These are phyloP conservation scores for Psephotus haematonotus DNA, from an alignment of 2,113 vertebrate genomes.

Conservation along the genomic window DNA sequence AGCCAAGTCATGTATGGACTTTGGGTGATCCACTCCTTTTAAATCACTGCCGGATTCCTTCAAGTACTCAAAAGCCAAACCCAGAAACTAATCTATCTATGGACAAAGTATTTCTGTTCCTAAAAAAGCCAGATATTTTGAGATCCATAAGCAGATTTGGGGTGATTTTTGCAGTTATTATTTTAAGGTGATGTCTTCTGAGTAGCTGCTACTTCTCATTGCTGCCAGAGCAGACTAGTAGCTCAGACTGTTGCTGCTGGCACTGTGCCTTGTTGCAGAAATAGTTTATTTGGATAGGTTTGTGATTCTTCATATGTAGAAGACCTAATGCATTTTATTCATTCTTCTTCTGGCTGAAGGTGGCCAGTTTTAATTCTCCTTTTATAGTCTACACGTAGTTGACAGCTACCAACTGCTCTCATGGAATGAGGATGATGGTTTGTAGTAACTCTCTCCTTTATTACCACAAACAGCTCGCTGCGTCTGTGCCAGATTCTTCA, in stretches of 20 bases:
- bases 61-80: background rate
- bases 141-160: background rate
- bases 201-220: constrained; percentile 37
- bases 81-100: constrained; percentile 22
- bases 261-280: constrained; percentile 37
- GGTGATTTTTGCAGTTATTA: background rate
- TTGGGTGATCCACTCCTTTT: constrained; percentile 4
- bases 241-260: constrained; percentile 50
- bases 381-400: constrained; percentile 51
- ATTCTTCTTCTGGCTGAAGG: constrained; percentile 55
- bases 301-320: constrained; percentile 35
- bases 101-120: constrained; percentile 10
- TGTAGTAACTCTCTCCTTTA: constrained; percentile 41
- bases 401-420: constrained; percentile 53
- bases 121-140: background rate
- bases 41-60: constrained; percentile 29
- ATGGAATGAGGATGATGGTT: constrained; percentile 26
- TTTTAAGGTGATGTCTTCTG: constrained; percentile 47
- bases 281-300: constrained; percentile 61
- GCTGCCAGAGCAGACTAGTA: constrained; percentile 9
- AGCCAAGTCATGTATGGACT: background rate
- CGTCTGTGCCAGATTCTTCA: constrained; percentile 35
- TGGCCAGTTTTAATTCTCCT: constrained; percentile 41
- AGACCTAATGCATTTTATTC: constrained; percentile 58
- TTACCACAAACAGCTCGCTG: background rate